Evolutionary conservation across 2,888 invertebrate genomes (phyloP), one percentile per base, ranked within the genome.

Genomic region (Chloroclysta siterata): DNA sequence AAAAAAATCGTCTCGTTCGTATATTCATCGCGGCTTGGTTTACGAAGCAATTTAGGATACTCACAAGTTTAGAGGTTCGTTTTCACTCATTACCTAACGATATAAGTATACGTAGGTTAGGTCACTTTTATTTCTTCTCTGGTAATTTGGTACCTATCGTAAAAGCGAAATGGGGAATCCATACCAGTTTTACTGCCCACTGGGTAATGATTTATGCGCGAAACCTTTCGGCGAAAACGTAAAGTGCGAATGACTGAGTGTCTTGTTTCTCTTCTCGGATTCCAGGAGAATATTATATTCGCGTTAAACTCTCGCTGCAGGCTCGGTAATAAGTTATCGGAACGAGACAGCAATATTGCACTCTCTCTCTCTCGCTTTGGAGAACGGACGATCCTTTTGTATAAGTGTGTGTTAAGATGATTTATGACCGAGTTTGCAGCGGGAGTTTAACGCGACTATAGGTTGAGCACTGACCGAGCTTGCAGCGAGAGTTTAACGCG

Each of bases 101-200:
- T 44, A 44, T 15, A 44, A 44, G 46, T 22, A 22, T 46, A 46
- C 14, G 46, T 46, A 17, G 44, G 46, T 46, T 46, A 46, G 46
- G 17, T 17, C 5, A 17, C 17, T 46, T 46, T 46, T 46, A 46
- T 46, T 46, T 46, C 46, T 17, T 46, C 44, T 44, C 46, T 46
- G 17, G 46, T 46, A 17, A 46, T 46, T 46, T 53, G 53, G 42
- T 42, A 44, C 28, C 53, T 36, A 48, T 50, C 61, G 57, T 65
- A 61, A 65, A 65, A 61, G 53, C 54, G 50, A 54, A 22, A 41
- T n/a, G 52, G 14, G 46, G 52, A 44, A 60, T 54, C 52, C 57
- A 57, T 57, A 22, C 50, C 53, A 41, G 53, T 65, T 65, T 60
- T 65, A 65, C 53, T 50, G 48, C 53, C 48, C 56, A 60, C 64